Conservation (phyloP, 2,888 invertebrate species). For the Antitype chi region DNA sequence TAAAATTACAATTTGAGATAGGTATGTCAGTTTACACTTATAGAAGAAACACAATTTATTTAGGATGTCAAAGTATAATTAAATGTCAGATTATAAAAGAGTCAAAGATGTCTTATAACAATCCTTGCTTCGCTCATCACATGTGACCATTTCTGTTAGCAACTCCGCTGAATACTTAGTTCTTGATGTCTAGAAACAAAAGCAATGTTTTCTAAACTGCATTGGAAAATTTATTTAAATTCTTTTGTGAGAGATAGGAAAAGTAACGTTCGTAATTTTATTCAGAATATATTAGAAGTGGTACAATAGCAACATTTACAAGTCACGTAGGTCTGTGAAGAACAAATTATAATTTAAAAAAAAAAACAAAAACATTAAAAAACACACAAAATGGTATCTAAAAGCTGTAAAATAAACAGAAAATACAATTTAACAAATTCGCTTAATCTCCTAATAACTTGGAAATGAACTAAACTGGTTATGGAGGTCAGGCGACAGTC, state of each 20-base stretch:
- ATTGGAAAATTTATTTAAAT: background rate
- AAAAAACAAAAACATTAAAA: no score
- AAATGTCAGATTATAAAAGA: no score
- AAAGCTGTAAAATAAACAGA: slow-evolving; percentile 2
- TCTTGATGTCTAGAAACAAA: background rate
- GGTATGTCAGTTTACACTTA: no score
- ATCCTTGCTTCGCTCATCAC: background rate
- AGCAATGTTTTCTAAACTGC: background rate
- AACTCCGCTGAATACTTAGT: background rate
- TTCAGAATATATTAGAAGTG: background rate
- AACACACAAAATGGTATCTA: background rate
- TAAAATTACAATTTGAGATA: no score
- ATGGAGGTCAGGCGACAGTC: slow-evolving; percentile 49
- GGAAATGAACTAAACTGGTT: slow-evolving; percentile 47
- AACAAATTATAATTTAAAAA: background rate
- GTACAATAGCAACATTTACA: background rate
- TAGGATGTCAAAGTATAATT: no score
- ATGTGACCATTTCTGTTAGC: background rate
- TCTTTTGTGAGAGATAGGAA: background rate
- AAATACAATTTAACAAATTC: slow-evolving; percentile 16
- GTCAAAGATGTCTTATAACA: background rate
- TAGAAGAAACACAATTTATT: no score
- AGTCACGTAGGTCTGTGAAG: background rate
- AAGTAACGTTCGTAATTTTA: background rate
- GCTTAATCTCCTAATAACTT: slow-evolving; percentile 26